phyloP scores from a whole-genome alignment of 2,888 invertebrate species.

The Lepidochrysops patricia region DNA sequence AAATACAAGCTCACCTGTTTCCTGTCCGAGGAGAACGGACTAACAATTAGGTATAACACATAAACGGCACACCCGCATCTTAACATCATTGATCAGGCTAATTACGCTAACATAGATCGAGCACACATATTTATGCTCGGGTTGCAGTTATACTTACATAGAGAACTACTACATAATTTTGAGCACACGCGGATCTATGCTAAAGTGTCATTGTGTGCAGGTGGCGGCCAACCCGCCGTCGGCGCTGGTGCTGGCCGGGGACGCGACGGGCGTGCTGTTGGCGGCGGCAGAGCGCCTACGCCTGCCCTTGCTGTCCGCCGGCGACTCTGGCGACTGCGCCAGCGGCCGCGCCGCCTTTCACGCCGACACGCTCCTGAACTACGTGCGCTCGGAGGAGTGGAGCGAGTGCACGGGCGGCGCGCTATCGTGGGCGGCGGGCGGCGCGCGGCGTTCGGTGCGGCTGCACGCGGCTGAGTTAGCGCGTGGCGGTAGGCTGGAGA shows the following conservation, averaged over 20 bases:
- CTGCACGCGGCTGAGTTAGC: conserved; percentile 23
- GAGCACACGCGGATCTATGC: too few species aligned
- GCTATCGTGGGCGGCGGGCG: conserved; percentile 20
- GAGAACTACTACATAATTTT: too few species aligned
- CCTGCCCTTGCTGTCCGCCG: conserved; percentile 34
- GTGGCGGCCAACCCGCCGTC: conserved; percentile 20
- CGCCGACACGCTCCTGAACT: conserved; percentile 60
- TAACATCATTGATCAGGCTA: too few species aligned
- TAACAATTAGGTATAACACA: too few species aligned
- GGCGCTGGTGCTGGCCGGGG: conserved; percentile 39
- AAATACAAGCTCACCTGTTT: too few species aligned
- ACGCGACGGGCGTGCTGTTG: conserved; percentile 34
- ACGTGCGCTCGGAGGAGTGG: conserved; percentile 43
- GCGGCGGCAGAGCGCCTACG: conserved; percentile 31
- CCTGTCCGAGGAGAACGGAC: too few species aligned
- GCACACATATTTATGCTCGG: too few species aligned
- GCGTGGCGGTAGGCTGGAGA: conserved; percentile 21
- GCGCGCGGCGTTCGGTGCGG: conserved; percentile 17
- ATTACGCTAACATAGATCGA: too few species aligned
- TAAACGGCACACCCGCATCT: too few species aligned
- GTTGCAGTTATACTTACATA: too few species aligned
- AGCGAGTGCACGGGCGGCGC: conserved; percentile 19
- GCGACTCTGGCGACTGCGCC: conserved; percentile 35
- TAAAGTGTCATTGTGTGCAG: conserved; percentile 11
- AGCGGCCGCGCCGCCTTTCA: conserved; percentile 47